A percentile compares a stretch with the other conserved stretches of the same genome.
Conservation (phyloP, 2,113 vertebrate species). For the Falco punctatus region DNA sequence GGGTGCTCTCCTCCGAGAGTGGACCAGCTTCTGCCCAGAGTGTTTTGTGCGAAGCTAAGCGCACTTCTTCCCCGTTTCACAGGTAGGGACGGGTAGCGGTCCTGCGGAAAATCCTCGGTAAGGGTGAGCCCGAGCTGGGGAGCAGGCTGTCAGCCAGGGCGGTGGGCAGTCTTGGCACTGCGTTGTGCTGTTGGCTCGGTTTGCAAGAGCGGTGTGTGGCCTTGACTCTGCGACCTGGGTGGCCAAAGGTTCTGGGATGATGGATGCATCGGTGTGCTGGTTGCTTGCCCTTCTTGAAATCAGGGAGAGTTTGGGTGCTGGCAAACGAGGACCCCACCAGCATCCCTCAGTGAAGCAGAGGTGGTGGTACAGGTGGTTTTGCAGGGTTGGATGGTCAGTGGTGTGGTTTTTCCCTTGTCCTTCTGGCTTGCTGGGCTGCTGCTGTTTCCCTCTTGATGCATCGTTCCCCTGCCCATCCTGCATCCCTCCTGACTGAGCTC, state of each 20-base stretch:
- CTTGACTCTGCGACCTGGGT: background rate
- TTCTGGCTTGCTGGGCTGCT: background rate
- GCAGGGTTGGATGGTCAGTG: background rate
- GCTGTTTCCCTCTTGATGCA: background rate
- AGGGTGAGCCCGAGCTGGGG: background rate
- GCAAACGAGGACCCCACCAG: rapidly evolving
- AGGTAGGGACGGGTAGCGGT: rapidly evolving
- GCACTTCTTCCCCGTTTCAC: rapidly evolving
- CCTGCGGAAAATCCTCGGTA: background rate
- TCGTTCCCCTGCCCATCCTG: background rate
- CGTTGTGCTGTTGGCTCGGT: rapidly evolving
- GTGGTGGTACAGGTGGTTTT: background rate
- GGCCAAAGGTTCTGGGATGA: background rate
- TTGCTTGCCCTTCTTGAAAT: background rate
- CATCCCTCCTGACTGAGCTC: background rate
- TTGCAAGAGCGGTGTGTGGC: background rate
- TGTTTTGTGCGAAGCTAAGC: rapidly evolving
- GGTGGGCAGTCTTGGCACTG: rapidly evolving
- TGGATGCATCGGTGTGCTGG: rapidly evolving
- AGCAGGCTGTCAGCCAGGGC: rapidly evolving
- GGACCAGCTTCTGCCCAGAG: background rate
- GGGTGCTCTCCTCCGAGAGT: background rate
- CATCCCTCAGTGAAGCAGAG: background rate
- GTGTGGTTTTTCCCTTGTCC: background rate
- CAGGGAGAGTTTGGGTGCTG: rapidly evolving